Evolutionary conservation across 2,888 invertebrate species (phyloP).

Genomic region (Tipula unca): DNA sequence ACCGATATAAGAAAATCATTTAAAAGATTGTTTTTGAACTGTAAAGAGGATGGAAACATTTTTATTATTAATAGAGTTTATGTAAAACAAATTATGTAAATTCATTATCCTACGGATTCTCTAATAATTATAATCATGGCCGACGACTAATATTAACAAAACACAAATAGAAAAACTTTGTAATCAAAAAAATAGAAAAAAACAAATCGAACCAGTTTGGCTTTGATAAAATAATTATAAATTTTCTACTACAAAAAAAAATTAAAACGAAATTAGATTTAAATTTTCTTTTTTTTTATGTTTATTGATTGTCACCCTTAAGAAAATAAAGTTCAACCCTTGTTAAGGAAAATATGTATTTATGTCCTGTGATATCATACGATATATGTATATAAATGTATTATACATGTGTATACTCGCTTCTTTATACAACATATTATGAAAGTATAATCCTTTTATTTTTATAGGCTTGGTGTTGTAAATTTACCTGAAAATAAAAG

Average conservation of each 20-base stretch:
- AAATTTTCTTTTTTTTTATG: background rate
- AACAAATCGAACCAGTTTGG: background rate
- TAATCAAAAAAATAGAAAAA: too few relatives aligned
- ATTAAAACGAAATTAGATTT: background rate
- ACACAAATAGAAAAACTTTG: too few relatives aligned
- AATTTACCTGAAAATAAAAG: conserved; percentile 2
- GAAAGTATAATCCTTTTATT: background rate
- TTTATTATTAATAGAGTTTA: background rate
- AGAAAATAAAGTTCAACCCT: background rate
- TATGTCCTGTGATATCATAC: background rate
- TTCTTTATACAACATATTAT: background rate
- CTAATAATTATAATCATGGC: background rate
- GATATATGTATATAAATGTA: too few relatives aligned
- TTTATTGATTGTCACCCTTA: background rate
- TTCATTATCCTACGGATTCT: background rate
- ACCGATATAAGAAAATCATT: too few relatives aligned
- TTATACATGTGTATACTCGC: too few relatives aligned
- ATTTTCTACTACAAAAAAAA: background rate
- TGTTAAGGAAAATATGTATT: background rate
- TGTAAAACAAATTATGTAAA: background rate
- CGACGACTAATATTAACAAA: too few relatives aligned
- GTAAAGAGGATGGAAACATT: background rate
- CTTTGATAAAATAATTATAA: background rate
- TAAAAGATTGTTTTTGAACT: too few relatives aligned
- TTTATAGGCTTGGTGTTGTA: background rate